Evolutionary conservation across 2,113 vertebrate species (phyloP).

Genomic region (Sinocyclocheilus grahami): DNA sequence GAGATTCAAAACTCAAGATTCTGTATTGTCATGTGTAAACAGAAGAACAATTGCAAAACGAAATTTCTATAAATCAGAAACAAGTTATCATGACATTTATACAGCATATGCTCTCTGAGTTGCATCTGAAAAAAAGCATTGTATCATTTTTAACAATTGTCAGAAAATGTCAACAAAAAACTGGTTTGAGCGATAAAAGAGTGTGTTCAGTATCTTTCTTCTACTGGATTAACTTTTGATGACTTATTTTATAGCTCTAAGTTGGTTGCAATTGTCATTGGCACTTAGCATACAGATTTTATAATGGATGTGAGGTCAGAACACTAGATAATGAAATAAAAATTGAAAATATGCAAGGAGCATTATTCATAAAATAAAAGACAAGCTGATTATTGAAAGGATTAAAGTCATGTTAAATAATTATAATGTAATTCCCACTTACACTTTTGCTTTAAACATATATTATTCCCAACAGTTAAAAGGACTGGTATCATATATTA

Average conservation of each 20-base stretch:
- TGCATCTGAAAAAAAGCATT: neutral
- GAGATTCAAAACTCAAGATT: neutral
- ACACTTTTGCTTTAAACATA: neutral
- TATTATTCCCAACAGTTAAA: neutral
- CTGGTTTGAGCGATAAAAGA: neutral
- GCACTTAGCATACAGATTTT: neutral
- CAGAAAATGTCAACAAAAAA: neutral
- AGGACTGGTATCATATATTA: neutral
- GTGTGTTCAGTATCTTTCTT: neutral
- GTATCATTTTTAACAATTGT: no score
- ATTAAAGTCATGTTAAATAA: neutral
- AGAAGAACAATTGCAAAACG: neutral
- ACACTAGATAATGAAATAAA: neutral
- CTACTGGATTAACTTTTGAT: neutral
- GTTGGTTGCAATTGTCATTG: neutral
- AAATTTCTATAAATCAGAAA: neutral
- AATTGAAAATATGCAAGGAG: neutral
- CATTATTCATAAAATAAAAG: no score
- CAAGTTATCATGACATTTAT: neutral
- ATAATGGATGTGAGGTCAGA: neutral
- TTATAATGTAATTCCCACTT: neutral
- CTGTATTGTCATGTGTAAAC: neutral
- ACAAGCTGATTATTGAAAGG: neutral
- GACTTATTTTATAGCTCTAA: neutral
- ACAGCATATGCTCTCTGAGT: neutral